Conservation (phyloP, 2,113 vertebrate genomes). For the Aplodontia rufa region DNA sequence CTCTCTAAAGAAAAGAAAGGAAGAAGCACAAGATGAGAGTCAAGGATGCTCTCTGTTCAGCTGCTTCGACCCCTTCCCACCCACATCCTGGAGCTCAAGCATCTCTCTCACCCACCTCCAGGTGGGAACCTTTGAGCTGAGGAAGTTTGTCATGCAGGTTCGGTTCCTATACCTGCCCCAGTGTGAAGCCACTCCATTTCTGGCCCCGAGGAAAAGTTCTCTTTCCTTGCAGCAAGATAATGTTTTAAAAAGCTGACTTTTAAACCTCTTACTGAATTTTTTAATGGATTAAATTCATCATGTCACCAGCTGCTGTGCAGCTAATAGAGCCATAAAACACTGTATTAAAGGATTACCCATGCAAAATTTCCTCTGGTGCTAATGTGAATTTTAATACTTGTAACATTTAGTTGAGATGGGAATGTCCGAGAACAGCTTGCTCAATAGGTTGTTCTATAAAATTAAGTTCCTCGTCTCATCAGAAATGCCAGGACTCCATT, state of each 20-base stretch:
- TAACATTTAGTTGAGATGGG: constrained; percentile 93
- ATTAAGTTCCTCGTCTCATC: constrained; percentile 91
- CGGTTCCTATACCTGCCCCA: constrained; percentile 82
- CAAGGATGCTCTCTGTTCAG: not conserved
- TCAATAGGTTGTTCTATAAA: constrained; percentile 93
- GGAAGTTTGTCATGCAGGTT: constrained; percentile 78
- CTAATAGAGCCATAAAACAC: constrained; percentile 93
- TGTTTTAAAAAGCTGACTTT: constrained; percentile 93
- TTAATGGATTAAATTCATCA: constrained; percentile 94
- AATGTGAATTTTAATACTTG: constrained; percentile 95
- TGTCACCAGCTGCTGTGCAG: constrained; percentile 92
- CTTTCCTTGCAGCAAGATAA: constrained; percentile 89
- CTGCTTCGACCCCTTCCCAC: constrained; percentile 22
- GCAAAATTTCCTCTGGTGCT: constrained; percentile 91
- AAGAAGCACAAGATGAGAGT: not conserved
- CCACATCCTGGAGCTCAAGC: not conserved
- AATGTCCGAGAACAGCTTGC: constrained; percentile 93
- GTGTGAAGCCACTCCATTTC: constrained; percentile 83
- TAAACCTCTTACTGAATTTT: constrained; percentile 92
- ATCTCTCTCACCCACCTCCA: constrained; percentile 54
- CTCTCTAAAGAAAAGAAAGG: too few relatives aligned
- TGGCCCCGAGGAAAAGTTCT: constrained; percentile 86
- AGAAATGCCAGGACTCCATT: constrained; percentile 92
- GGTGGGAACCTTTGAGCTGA: constrained; percentile 57
- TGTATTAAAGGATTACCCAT: constrained; percentile 94